phyloP scores from a whole-genome alignment of 2,888 invertebrate species.

The Acronicta leporina region DNA sequence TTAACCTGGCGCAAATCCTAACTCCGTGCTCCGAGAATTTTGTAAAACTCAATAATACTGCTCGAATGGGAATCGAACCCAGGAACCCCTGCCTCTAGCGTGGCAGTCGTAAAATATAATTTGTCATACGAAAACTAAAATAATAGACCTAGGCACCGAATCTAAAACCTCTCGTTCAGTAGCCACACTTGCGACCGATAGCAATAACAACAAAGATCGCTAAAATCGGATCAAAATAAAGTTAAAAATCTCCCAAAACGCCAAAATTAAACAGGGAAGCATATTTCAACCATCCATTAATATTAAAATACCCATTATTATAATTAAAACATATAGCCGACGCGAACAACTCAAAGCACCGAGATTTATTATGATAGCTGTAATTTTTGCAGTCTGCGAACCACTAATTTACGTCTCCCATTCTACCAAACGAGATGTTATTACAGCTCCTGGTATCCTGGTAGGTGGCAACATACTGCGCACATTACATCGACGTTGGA shows the following conservation, averaged over 20 bases:
- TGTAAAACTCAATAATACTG: too few species aligned
- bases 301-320: constrained; percentile 2
- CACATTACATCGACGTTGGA: constrained; percentile 14
- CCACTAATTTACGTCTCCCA: constrained; percentile 28
- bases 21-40: too few species aligned
- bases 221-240: too few species aligned
- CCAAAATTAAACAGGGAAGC: not conserved
- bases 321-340: constrained; percentile 13
- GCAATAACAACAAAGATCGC: too few species aligned
- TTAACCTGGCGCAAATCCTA: too few species aligned
- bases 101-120: too few species aligned
- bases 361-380: constrained; percentile 35
- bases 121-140: too few species aligned
- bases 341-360: constrained; percentile 11
- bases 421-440: constrained; percentile 38
- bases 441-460: constrained; percentile 14
- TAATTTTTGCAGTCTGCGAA: constrained; percentile 37
- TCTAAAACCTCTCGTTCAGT: too few species aligned
- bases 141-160: too few species aligned
- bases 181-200: too few species aligned
- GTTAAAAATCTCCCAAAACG: not conserved
- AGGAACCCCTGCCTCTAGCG: too few species aligned
- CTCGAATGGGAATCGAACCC: too few species aligned
- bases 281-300: not conserved
- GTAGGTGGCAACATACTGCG: constrained; percentile 4